Percentiles rank a stretch among this genome's conserved stretches.
These are phyloP conservation scores for Pseudochirops corinnae DNA, from an alignment of 2,797 vertebrate genomes.

Conservation along the genomic window DNA sequence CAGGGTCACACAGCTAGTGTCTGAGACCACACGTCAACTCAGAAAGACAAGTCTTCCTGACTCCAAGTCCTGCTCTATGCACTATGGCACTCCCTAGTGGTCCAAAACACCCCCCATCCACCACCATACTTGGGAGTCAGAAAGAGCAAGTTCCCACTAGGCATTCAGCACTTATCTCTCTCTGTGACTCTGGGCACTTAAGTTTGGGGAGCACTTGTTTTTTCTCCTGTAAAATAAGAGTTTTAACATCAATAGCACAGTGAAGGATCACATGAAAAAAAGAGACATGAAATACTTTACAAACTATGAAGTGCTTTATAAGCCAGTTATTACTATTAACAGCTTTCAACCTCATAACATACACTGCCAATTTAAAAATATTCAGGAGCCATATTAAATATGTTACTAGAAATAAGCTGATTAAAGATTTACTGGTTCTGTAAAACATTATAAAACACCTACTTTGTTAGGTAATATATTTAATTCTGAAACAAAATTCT, in stretches of 20 bases:
- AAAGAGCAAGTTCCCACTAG: too few species aligned
- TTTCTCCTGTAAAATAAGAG: neutral
- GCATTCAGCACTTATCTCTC: neutral
- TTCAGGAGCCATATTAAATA: neutral
- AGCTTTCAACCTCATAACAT: neutral
- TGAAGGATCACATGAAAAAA: neutral
- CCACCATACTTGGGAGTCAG: neutral
- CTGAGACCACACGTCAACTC: too few species aligned
- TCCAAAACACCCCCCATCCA: too few species aligned
- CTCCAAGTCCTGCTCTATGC: too few species aligned
- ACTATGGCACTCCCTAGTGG: too few species aligned
- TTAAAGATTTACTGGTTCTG: slow-evolving; percentile 38
- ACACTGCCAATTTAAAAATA: neutral
- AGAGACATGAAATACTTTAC: slow-evolving; percentile 9
- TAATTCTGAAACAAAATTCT: slow-evolving; percentile 32
- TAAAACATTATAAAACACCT: neutral
- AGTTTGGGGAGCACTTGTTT: neutral
- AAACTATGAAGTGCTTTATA: neutral
- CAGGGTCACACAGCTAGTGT: neutral
- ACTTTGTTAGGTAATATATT: slow-evolving; percentile 19
- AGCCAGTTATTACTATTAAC: neutral
- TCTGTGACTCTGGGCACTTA: neutral
- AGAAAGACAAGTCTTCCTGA: too few species aligned
- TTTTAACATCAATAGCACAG: neutral
- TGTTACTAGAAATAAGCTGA: slow-evolving; percentile 35